Conservation (phyloP, 2,113 vertebrate species). For the Glaucomys volans region DNA sequence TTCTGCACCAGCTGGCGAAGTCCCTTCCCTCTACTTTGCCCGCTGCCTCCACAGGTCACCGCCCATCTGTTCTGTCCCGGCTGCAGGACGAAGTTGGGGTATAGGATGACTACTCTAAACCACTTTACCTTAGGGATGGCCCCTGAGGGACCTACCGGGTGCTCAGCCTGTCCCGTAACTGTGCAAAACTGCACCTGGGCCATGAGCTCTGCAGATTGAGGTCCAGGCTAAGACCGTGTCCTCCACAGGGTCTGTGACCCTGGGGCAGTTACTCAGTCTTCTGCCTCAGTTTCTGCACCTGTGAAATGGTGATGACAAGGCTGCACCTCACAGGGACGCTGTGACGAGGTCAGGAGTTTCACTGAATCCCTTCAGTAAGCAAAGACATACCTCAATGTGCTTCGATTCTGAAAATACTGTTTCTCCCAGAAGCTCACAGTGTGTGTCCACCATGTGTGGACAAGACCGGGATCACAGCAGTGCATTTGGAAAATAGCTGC, state of each 20-base stretch:
- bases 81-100: not conserved
- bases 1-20: constrained; percentile 26
- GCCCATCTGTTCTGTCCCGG: constrained; percentile 31
- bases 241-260: not conserved
- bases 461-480: not conserved
- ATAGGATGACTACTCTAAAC: constrained; percentile 42
- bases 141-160: not conserved
- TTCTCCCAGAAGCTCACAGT: not conserved
- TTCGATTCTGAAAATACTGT: not conserved
- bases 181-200: too few relatives aligned
- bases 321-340: not conserved
- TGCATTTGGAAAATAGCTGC: not conserved
- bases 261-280: not conserved
- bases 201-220: not conserved
- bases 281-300: constrained; percentile 4
- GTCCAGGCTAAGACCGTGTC: not conserved
- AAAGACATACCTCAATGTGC: not conserved
- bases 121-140: constrained; percentile 1
- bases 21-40: not conserved
- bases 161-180: not conserved
- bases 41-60: constrained; percentile 34
- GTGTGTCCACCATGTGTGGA: not conserved
- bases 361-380: not conserved
- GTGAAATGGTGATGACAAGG: not conserved
- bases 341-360: not conserved